A percentile compares a stretch with the other conserved stretches of the same genome.
Conservation (phyloP, 2,113 vertebrate genomes). For the Struthidea cinerea region DNA sequence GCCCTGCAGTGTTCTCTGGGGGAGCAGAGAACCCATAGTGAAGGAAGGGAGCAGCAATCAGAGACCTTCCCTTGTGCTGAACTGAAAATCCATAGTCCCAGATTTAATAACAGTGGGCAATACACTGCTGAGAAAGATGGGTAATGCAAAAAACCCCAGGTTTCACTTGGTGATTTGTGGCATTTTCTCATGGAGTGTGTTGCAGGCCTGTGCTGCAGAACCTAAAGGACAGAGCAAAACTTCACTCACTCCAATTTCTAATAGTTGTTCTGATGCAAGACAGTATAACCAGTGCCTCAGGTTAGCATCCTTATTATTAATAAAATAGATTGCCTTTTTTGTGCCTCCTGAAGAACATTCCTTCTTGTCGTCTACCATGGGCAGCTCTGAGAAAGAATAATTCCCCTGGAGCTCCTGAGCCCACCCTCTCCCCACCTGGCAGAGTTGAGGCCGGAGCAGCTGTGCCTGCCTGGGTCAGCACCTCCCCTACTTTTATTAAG, state of each 20-base stretch:
- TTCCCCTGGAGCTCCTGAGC: not conserved
- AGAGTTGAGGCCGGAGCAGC: not conserved
- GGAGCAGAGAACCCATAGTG: not conserved
- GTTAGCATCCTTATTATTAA: not conserved
- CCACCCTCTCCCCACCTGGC: not conserved
- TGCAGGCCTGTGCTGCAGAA: not conserved
- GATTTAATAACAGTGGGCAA: not conserved
- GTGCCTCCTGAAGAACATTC: not conserved
- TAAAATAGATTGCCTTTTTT: not conserved
- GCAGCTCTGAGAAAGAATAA: not conserved
- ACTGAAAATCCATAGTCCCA: fast-evolving
- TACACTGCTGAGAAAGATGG: not conserved
- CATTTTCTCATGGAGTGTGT: not conserved
- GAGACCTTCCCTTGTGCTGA: not conserved
- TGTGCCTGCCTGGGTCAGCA: not conserved
- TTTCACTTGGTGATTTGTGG: not conserved
- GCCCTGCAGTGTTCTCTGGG: not conserved
- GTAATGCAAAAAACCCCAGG: fast-evolving
- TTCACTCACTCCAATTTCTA: fast-evolving
- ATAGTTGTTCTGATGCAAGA: not conserved
- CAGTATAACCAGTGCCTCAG: not conserved
- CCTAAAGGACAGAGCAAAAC: not conserved
- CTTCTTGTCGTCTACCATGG: not conserved
- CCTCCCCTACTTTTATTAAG: not conserved
- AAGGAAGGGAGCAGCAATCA: not conserved